phyloP scores from a whole-genome alignment of 1,140 invertebrate genomes.

The Periplaneta americana region DNA sequence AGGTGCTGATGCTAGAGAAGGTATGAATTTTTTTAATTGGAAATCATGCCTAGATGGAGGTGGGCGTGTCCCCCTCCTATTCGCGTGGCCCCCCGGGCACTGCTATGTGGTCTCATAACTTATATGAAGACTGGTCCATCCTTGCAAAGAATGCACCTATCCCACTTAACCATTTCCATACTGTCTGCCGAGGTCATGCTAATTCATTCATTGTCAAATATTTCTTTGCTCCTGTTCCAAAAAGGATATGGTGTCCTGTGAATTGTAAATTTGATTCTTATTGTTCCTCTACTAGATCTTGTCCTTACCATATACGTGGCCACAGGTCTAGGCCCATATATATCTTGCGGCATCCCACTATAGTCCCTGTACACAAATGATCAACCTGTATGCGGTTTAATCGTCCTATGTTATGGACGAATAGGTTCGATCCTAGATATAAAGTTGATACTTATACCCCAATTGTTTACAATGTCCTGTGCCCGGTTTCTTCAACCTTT shows the following conservation, averaged over 20 bases:
- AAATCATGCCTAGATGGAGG: neutral
- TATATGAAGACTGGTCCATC: no score
- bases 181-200: neutral
- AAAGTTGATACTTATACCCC: no score
- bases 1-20: neutral
- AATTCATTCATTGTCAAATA: neutral
- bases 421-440: no score
- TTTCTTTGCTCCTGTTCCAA: neutral
- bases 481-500: no score
- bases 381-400: no score
- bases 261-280: neutral
- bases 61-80: neutral
- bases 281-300: neutral
- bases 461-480: no score
- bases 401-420: no score
- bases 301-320: neutral
- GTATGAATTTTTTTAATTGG: neutral
- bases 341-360: neutral
- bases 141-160: no score
- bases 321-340: neutral
- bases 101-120: no score
- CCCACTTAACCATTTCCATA: neutral
- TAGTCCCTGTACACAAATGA: neutral
- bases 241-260: neutral
- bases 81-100: no score